Conservation (phyloP, 1,140 invertebrate genomes). For the Lethocerus indicus region DNA sequence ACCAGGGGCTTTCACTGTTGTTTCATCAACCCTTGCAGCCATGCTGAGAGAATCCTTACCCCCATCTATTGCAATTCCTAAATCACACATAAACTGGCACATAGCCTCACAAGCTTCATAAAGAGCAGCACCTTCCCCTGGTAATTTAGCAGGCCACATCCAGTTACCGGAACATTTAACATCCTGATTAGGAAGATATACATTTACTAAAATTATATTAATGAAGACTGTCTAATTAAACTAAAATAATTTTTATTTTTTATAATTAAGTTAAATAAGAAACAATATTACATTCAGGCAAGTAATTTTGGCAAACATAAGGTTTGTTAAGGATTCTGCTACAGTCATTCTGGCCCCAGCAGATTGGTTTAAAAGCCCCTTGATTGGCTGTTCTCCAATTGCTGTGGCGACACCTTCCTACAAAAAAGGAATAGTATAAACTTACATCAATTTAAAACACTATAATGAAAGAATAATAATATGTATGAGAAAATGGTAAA, state of each 20-base stretch:
- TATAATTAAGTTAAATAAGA: background rate
- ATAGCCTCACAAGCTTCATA: constrained; percentile 77
- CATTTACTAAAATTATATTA: background rate
- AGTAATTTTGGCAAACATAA: constrained; percentile 83
- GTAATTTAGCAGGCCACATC: constrained; percentile 97
- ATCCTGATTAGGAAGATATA: constrained; percentile 33
- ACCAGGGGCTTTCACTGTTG: constrained; percentile 71
- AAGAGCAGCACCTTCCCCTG: constrained; percentile 74
- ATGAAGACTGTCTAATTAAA: background rate
- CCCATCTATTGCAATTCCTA: constrained; percentile 89
- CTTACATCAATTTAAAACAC: background rate
- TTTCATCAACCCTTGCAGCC: constrained; percentile 65
- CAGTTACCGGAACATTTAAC: constrained; percentile 96
- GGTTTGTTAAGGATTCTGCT: constrained; percentile 84
- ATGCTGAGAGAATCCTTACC: constrained; percentile 97
- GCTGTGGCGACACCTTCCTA: constrained; percentile 78
- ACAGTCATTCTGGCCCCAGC: constrained; percentile 86
- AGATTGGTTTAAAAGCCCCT: constrained; percentile 62
- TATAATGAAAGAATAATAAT: background rate
- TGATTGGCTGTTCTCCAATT: constrained; percentile 93
- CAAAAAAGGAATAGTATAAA: constrained; percentile 12
- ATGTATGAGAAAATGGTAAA: background rate
- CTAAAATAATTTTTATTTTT: background rate
- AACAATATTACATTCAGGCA: constrained; percentile 39
- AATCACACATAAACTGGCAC: constrained; percentile 64